Evolutionary conservation across 2,888 invertebrate genomes (phyloP).

Genomic region (Gerris lacustris): DNA sequence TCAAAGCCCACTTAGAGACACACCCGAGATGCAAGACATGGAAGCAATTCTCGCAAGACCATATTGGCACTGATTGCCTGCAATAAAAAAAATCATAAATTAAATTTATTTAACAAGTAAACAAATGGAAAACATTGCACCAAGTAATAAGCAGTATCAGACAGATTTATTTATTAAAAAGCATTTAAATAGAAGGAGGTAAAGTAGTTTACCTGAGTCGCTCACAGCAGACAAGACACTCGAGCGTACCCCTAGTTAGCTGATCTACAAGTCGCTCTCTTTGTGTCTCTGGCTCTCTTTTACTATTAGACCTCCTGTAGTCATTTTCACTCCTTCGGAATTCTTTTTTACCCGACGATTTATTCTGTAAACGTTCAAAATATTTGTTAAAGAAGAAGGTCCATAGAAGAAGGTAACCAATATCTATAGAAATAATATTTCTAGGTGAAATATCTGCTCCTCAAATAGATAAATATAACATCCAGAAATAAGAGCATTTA

Average conservation of each 20-base stretch:
- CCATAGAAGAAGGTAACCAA: too few relatives aligned
- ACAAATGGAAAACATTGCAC: too few relatives aligned
- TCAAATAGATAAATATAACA: too few relatives aligned
- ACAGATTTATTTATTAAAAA: too few relatives aligned
- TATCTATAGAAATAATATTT: too few relatives aligned
- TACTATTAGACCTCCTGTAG: slow-evolving; percentile 45
- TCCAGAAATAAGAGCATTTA: too few relatives aligned
- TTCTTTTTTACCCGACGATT: background rate
- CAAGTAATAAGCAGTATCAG: too few relatives aligned
- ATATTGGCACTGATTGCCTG: slow-evolving; percentile 64
- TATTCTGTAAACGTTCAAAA: too few relatives aligned
- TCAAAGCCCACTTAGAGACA: slow-evolving; percentile 80
- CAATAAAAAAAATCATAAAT: background rate
- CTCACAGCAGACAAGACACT: slow-evolving; percentile 92
- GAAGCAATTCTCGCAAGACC: slow-evolving; percentile 85
- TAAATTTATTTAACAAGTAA: too few relatives aligned
- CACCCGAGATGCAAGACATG: slow-evolving; percentile 87
- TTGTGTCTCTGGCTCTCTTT: slow-evolving; percentile 38
- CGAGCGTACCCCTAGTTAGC: slow-evolving; percentile 65
- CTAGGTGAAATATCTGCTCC: too few relatives aligned
- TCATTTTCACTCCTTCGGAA: background rate
- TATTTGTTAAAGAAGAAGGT: too few relatives aligned
- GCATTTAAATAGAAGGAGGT: background rate
- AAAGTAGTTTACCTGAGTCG: slow-evolving; percentile 41
- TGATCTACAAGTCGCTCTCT: slow-evolving; percentile 73